Evolutionary conservation across 2,888 invertebrate genomes (phyloP), one percentile per base, ranked within the genome.

Genomic region (Callyntrura sp.): DNA sequence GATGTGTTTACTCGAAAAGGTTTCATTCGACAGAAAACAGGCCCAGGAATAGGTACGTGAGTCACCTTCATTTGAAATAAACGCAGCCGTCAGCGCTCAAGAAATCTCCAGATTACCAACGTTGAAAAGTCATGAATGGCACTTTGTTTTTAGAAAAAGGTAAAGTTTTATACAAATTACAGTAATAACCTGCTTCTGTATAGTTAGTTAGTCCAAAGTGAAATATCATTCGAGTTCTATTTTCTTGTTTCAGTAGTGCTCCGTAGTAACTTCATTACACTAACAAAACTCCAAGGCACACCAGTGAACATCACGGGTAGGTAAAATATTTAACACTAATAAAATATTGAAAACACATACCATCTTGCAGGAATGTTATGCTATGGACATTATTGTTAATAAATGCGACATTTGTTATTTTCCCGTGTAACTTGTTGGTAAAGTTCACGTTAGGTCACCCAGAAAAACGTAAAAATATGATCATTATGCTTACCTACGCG

Each of bases 1-100:
- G 14, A 3, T 20, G 3, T 60, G 9, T 60, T 60, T 28, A 68
- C 2, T 35, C 14, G n/a, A n/a, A n/a, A n/a, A n/a, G n/a, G n/a
- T n/a, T n/a, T n/a, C n/a, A n/a, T n/a, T n/a, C n/a, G n/a, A n/a
- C n/a, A n/a, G n/a, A n/a, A n/a, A 68, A 68, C 0, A 48, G 48
- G 11, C 11, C 35, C 70, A 35, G 3, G 12, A 6, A 70, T 43
- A 51, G 20, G 73, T 45, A 76, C 28, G 73, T 76, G 73, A 76
- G 73, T 76, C 73, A 76, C 73, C 70, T 70, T 70, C 70, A 70
- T 43, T 48, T 76, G 48, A 23, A 51, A 51, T 76, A 76, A 48
- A 48, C 20, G 11, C 23, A 45, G 23, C 23, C 45, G n/a, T 76
- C 45, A 76, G 23, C 20, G 23, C 14, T 45, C 73, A 20, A 12